A percentile compares a stretch with the other conserved stretches of the same genome.
These are phyloP conservation scores for Musca vetustissima DNA, from an alignment of 1,140 invertebrate genomes.

Conservation along the genomic window DNA sequence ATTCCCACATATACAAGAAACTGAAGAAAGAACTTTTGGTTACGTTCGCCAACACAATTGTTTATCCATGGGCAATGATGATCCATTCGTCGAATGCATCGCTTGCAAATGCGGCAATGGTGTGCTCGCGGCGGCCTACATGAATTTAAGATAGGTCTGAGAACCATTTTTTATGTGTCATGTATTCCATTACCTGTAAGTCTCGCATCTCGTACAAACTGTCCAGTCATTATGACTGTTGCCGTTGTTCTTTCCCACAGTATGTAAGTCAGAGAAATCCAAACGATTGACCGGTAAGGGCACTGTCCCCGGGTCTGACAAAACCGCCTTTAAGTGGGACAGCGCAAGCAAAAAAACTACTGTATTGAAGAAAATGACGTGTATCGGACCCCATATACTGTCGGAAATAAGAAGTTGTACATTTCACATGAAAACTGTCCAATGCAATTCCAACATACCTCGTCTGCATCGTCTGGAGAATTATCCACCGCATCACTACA, in stretches of 20 bases:
- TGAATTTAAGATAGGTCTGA: no score
- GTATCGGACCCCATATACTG: slow-evolving; percentile 83
- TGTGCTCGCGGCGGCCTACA: slow-evolving; percentile 78
- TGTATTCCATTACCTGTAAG: slow-evolving; percentile 57
- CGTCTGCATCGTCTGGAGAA: slow-evolving; percentile 78
- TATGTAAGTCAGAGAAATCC: slow-evolving; percentile 84
- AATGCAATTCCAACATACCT: no score
- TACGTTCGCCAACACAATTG: slow-evolving; percentile 91
- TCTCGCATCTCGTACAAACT: slow-evolving; percentile 81
- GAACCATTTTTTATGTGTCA: no score
- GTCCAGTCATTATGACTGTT: slow-evolving; percentile 78
- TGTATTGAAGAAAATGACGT: slow-evolving; percentile 81
- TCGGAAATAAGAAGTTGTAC: slow-evolving; percentile 28
- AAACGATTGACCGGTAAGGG: slow-evolving; percentile 78
- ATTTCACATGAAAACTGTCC: no score
- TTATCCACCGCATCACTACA: slow-evolving; percentile 83
- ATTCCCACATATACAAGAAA: slow-evolving; percentile 81
- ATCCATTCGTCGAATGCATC: slow-evolving; percentile 87
- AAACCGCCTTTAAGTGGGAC: slow-evolving; percentile 81
- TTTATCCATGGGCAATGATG: slow-evolving; percentile 89
- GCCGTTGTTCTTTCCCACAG: slow-evolving; percentile 57
- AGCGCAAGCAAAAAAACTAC: slow-evolving; percentile 75
- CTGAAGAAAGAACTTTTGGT: slow-evolving; percentile 93
- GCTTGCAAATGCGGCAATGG: slow-evolving; percentile 86
- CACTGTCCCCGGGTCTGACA: slow-evolving; percentile 87